Conservation (phyloP, 2,113 vertebrate species). For the Sylvia atricapilla region DNA sequence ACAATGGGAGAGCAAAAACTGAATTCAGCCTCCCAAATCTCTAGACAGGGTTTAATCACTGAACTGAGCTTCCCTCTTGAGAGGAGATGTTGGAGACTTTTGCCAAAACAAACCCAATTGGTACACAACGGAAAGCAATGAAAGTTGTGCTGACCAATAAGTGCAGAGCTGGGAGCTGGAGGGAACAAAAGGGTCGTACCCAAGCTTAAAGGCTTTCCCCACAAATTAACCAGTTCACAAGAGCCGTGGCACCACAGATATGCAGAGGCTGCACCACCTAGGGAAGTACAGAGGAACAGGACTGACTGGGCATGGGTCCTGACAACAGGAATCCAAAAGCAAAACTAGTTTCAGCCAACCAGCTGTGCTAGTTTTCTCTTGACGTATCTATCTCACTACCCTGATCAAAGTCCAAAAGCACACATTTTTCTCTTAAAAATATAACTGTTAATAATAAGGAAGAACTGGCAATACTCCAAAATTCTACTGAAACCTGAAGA, state of each 20-base stretch:
- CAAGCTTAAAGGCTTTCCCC: background rate
- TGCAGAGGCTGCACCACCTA: background rate
- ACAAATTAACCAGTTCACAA: background rate
- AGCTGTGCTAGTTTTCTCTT: background rate
- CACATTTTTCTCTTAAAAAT: background rate
- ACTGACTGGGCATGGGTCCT: background rate
- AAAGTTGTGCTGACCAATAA: background rate
- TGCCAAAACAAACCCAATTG: background rate
- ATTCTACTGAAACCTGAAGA: background rate
- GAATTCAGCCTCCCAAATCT: background rate
- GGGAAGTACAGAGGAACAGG: background rate
- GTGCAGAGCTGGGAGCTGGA: background rate
- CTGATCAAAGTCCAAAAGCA: background rate
- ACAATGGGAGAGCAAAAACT: background rate
- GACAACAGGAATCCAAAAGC: background rate
- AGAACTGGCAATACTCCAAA: background rate
- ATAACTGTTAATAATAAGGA: background rate
- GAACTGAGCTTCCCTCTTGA: background rate
- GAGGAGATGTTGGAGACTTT: background rate
- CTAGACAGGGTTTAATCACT: background rate
- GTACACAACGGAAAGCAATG: background rate
- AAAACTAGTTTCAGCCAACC: background rate
- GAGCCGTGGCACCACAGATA: background rate
- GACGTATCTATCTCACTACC: background rate
- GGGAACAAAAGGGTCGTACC: background rate